Evolutionary conservation across 2,888 invertebrate species (phyloP), one percentile per base, ranked within the genome.

Genomic region (Romanomermis culicivorax): DNA sequence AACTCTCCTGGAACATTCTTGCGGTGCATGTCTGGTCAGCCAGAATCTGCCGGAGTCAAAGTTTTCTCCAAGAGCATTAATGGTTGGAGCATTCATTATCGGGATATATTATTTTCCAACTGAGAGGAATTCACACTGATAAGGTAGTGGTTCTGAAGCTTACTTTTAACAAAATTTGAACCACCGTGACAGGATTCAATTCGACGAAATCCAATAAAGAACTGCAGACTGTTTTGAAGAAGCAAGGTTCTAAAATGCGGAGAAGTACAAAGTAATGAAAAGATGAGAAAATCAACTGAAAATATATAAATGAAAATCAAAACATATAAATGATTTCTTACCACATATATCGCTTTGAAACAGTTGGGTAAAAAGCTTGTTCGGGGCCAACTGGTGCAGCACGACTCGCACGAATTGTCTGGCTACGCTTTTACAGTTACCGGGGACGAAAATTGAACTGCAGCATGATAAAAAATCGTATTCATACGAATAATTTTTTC

Each of bases 341-440:
- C 86, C 83, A 60, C 83, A 82, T 57, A 84, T 80, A 65, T 83
- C 79, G 17, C 85, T 85, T 71, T 87, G 81, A 70, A 95, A 91
- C 68, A 97, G 80, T 74, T 95, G 93, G 60, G 85, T 77, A 70
- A 95, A 95, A 58, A 97, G 84, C 60, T 91, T 89, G 71, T 95
- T 89, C 0, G 91, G 89, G 0, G 93, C 88, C 54, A 97, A 75
- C 72, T 95, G 91, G 69, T 97, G 95, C 54, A 97, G 76, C 58
- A 88, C 84, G 69, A 93, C 95, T 62, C 97, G 79, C 57, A 97
- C 76, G 74, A 95, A 91, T 74, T 97, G 97, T 69, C 89, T 82
- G 25, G 93, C 93, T 29, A 95, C 89, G 67, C 87, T 88, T 59
- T 86, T 81, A 2, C 86, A 85, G 67, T 89, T 87, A 58, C 93